A percentile compares a stretch with the other conserved stretches of the same genome.
phyloP scores from a whole-genome alignment of 2,888 invertebrate genomes.

The Heliconius ismenius region DNA sequence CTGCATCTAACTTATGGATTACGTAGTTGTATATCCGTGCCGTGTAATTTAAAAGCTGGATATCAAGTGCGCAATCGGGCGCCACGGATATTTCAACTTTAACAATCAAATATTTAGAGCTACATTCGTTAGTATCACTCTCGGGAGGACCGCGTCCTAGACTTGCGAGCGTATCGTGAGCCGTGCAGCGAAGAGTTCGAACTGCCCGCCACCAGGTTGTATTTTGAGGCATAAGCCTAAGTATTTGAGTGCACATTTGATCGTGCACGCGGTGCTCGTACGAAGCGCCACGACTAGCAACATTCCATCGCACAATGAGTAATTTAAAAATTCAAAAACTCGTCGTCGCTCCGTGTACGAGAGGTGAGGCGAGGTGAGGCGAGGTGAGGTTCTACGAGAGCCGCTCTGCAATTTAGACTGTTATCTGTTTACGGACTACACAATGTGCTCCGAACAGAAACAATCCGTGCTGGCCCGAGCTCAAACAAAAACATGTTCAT shows the following conservation, averaged over 20 bases:
- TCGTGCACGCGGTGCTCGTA: slow-evolving; percentile 55
- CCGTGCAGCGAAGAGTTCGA: slow-evolving; percentile 56
- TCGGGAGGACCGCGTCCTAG: slow-evolving; percentile 72
- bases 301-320: slow-evolving; percentile 82
- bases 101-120: slow-evolving; percentile 77
- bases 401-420: slow-evolving; percentile 77
- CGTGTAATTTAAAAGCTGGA: slow-evolving; percentile 58
- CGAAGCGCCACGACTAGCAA: slow-evolving; percentile 62
- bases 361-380: slow-evolving; percentile 57
- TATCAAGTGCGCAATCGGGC: slow-evolving; percentile 60
- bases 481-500: slow-evolving; percentile 46
- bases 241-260: slow-evolving; percentile 69
- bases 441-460: slow-evolving; percentile 43
- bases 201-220: slow-evolving; percentile 48
- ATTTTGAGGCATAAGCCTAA: slow-evolving; percentile 65
- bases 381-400: slow-evolving; percentile 69
- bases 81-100: slow-evolving; percentile 71
- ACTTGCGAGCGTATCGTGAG: slow-evolving; percentile 62
- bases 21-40: slow-evolving; percentile 66
- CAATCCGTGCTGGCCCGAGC: slow-evolving; percentile 39
- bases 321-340: slow-evolving; percentile 83
- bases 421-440: slow-evolving; percentile 68
- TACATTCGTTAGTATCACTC: slow-evolving; percentile 77
- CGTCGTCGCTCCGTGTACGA: slow-evolving; percentile 73
- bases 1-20: slow-evolving; percentile 68